These are phyloP conservation scores for Anguilla pacifica DNA, from an alignment of 2,797 vertebrate genomes.

Conservation along the genomic window DNA sequence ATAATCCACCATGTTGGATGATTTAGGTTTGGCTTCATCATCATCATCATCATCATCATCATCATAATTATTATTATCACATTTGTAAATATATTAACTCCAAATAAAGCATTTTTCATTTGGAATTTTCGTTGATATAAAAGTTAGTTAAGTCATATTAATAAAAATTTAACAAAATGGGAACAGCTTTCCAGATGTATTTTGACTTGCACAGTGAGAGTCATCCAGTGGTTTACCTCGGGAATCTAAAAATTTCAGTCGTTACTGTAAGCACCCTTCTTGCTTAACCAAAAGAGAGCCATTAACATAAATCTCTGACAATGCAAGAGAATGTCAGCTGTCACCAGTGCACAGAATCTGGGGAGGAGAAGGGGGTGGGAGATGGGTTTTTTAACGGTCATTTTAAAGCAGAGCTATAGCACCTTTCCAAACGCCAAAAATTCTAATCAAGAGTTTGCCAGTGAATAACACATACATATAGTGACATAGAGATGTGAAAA, in stretches of 20 bases:
- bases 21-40: not conserved
- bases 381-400: not conserved
- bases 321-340: conserved; percentile 9
- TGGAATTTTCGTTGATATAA: not conserved
- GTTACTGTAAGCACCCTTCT: conserved; percentile 40
- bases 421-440: not conserved
- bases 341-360: not conserved
- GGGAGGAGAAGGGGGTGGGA: not conserved
- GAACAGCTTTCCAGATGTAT: no score
- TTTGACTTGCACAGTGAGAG: conserved; percentile 8
- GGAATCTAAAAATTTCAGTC: conserved; percentile 46
- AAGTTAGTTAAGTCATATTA: not conserved
- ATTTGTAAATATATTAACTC: not conserved
- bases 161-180: no score
- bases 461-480: not conserved
- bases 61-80: not conserved
- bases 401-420: not conserved
- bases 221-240: conserved; percentile 33
- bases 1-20: not conserved
- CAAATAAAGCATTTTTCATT: not conserved
- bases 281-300: conserved; percentile 39
- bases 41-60: not conserved
- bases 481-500: not conserved
- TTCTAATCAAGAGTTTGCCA: not conserved
- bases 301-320: conserved; percentile 23